Percentiles rank a stretch among this genome's conserved stretches.
These are phyloP conservation scores for Dasysyrphus tricinctus DNA, from an alignment of 2,888 invertebrate genomes.

Conservation along the genomic window DNA sequence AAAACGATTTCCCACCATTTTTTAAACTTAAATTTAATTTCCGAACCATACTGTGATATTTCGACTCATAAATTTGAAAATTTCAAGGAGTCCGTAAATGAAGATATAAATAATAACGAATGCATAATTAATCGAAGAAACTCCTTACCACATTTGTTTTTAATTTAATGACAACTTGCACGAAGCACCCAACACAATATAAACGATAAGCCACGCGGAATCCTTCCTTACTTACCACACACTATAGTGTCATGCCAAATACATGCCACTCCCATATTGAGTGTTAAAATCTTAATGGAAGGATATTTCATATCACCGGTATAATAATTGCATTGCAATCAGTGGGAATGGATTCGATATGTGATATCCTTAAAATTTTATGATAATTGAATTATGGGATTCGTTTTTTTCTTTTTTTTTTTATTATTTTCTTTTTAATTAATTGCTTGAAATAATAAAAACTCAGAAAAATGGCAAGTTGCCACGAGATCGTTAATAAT, in stretches of 20 bases:
- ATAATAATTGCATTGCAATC: slow-evolving; percentile 71
- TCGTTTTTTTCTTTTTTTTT: slow-evolving; percentile 13
- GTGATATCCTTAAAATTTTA: slow-evolving; percentile 61
- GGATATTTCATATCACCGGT: slow-evolving; percentile 61
- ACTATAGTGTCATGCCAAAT: background rate
- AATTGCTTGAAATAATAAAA: slow-evolving; percentile 33
- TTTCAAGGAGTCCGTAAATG: background rate
- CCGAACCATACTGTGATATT: too few relatives aligned
- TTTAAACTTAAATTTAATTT: too few relatives aligned
- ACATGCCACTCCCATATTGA: slow-evolving; percentile 21
- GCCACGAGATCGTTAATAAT: slow-evolving; percentile 69
- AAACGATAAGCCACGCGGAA: slow-evolving; percentile 5
- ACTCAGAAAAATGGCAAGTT: slow-evolving; percentile 40
- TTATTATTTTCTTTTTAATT: slow-evolving; percentile 4
- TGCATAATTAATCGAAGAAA: background rate
- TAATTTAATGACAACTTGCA: slow-evolving; percentile 23
- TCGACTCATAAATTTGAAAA: background rate
- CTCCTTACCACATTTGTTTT: background rate
- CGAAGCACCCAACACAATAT: background rate
- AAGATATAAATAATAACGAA: background rate
- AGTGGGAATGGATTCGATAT: slow-evolving; percentile 49
- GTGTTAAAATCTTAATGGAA: slow-evolving; percentile 56
- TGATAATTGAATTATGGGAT: slow-evolving; percentile 62
- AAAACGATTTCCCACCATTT: too few relatives aligned
- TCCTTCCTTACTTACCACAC: background rate